Evolutionary conservation across 2,888 invertebrate genomes (phyloP), one percentile per base, ranked within the genome.

Genomic region (Glyphotaelius pellucidus): DNA sequence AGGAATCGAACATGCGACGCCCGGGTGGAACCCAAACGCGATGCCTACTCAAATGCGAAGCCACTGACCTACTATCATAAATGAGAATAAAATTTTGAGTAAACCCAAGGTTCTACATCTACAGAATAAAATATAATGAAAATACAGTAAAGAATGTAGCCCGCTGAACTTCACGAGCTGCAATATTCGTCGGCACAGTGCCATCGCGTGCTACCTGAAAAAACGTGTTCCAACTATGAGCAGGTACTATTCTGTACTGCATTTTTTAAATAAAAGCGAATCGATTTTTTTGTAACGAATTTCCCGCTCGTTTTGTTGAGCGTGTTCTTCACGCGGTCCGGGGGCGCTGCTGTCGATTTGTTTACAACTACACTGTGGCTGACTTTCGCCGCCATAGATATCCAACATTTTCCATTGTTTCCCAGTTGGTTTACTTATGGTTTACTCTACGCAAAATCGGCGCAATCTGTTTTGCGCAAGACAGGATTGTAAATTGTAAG

Each of bases 401-500:
- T 90, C 38, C 80, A 89, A 89, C 67, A 89, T 84, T 91, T 92
- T 92, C 81, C 92, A 91, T 90, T 90, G 88, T 91, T 80, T 91
- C 67, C 67, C n/a, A 67, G 25, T 67, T 67, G 67, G 67, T 67
- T 67, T 67, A 38, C 38, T 35, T 35, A 35, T 38, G 38, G 38
- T 38, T 38, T 38, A 67, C 84, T 90, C 88, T 90, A 90, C 92
- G 92, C 91, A 92, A 42, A 42, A 91, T 88, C 79, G 32, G 90
- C 90, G 90, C 88, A 86, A 88, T 85, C 42, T 83, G n/a, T 38
- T 90, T 90, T 83, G 92, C 92, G 91, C 91, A 92, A 92, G 90
- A 91, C 91, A 91, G 91, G 32, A 91, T 87, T 81, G 90, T 91
- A 84, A 31, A 89, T 89, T 80, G 90, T 91, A 91, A 90, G 89